phyloP scores from a whole-genome alignment of 1,140 invertebrate genomes.

The Cephus cinctus region DNA sequence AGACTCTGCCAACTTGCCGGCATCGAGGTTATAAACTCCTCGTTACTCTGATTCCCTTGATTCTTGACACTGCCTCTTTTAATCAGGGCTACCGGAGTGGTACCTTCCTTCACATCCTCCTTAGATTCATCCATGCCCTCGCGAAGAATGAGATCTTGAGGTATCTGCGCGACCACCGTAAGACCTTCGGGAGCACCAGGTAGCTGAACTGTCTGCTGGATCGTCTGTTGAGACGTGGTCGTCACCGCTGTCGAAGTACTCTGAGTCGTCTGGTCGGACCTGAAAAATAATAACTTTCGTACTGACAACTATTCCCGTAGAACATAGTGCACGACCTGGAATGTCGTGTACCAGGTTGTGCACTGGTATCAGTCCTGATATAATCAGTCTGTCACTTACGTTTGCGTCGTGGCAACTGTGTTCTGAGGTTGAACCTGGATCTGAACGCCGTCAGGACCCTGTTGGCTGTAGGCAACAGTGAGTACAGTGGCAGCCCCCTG shows the following conservation, averaged over 20 bases:
- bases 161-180: conserved; percentile 66
- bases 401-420: conserved; percentile 54
- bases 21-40: conserved; percentile 49
- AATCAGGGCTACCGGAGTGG: conserved; percentile 57
- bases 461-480: conserved; percentile 69
- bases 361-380: too few relatives aligned
- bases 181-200: conserved; percentile 60
- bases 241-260: conserved; percentile 50
- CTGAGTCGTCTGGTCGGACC: conserved; percentile 53
- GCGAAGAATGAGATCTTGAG: conserved; percentile 65
- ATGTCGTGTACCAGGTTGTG: too few relatives aligned
- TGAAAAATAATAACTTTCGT: conserved; percentile 16
- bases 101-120: conserved; percentile 50
- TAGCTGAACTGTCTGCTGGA: conserved; percentile 50
- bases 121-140: conserved; percentile 57
- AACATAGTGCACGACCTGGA: too few relatives aligned
- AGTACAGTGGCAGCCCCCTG: conserved; percentile 66
- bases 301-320: too few relatives aligned
- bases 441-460: conserved; percentile 59
- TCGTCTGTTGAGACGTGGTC: conserved; percentile 48
- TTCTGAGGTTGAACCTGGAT: conserved; percentile 56
- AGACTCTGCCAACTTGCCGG: conserved; percentile 70
- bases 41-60: conserved; percentile 41
- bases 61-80: conserved; percentile 55
- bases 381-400: conserved; percentile 42